Percentiles rank a stretch among this genome's conserved stretches.
phyloP scores from a whole-genome alignment of 1,140 invertebrate species.

The Coelopa frigida region DNA sequence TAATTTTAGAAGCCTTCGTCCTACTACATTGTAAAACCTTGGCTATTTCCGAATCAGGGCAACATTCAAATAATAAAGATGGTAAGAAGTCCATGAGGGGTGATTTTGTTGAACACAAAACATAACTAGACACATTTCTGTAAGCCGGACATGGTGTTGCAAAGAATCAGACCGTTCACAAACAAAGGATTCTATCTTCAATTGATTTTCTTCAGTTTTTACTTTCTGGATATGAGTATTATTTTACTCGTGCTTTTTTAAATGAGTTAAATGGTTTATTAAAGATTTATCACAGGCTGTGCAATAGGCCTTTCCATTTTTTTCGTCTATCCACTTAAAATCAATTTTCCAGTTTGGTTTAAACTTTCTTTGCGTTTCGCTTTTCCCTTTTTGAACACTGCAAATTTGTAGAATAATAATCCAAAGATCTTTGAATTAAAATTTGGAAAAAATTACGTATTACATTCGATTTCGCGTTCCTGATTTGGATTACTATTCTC shows the following conservation, averaged over 20 bases:
- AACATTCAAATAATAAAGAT: constrained; percentile 2
- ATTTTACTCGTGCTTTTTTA: background rate
- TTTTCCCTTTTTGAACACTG: no score
- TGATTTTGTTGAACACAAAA: constrained; percentile 1
- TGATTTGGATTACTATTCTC: no score
- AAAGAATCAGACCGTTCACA: background rate
- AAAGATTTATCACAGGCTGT: background rate
- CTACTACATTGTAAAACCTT: background rate
- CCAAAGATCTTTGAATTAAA: no score
- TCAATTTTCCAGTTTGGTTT: no score
- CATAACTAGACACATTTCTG: constrained; percentile 1
- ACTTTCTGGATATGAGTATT: background rate
- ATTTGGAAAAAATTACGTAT: no score
- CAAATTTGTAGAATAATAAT: no score
- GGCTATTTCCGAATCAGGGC: constrained; percentile 4
- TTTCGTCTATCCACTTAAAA: background rate
- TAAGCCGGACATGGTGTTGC: background rate
- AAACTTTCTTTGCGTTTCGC: no score
- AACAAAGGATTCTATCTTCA: background rate
- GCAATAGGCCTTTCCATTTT: background rate
- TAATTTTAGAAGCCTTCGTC: constrained; percentile 2
- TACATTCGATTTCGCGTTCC: no score
- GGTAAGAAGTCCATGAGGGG: constrained; percentile 8
- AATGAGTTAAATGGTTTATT: background rate
- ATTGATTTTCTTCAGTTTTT: background rate